A percentile compares a stretch with the other conserved stretches of the same genome.
Evolutionary conservation across 1,140 invertebrate genomes (phyloP).

Genomic region (Andrena cerasifolii): DNA sequence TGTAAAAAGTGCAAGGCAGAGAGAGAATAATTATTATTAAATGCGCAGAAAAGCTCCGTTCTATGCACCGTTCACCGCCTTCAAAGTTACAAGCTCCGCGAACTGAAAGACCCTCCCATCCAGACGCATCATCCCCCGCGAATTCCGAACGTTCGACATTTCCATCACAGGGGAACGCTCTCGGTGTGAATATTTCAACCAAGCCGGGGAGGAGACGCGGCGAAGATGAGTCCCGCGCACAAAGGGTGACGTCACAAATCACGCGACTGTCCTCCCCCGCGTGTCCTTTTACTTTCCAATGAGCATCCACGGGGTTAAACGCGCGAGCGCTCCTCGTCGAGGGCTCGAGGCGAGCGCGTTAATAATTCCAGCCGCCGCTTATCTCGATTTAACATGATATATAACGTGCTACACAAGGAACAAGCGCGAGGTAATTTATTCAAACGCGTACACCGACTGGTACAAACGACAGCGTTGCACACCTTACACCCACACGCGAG

Average conservation of each 20-base stretch:
- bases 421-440: constrained; percentile 50
- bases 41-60: too few species aligned
- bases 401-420: constrained; percentile 30
- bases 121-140: constrained; percentile 2
- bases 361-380: constrained; percentile 57
- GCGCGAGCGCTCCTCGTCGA: background rate
- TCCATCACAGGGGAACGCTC: constrained; percentile 9
- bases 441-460: background rate
- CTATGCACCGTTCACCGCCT: too few species aligned
- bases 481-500: background rate
- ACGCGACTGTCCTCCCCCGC: background rate
- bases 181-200: constrained; percentile 29
- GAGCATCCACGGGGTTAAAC: constrained; percentile 6
- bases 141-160: background rate
- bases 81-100: too few species aligned
- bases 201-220: background rate
- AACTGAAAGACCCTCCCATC: constrained; percentile 18
- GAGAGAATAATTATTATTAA: too few species aligned
- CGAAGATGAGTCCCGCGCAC: background rate
- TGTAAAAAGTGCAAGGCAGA: too few species aligned
- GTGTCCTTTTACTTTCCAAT: constrained; percentile 30
- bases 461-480: background rate
- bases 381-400: constrained; percentile 49
- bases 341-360: constrained; percentile 23
- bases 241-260: constrained; percentile 11